phyloP scores from a whole-genome alignment of 2,797 vertebrate genomes.

The Crocodylus rhombifer region DNA sequence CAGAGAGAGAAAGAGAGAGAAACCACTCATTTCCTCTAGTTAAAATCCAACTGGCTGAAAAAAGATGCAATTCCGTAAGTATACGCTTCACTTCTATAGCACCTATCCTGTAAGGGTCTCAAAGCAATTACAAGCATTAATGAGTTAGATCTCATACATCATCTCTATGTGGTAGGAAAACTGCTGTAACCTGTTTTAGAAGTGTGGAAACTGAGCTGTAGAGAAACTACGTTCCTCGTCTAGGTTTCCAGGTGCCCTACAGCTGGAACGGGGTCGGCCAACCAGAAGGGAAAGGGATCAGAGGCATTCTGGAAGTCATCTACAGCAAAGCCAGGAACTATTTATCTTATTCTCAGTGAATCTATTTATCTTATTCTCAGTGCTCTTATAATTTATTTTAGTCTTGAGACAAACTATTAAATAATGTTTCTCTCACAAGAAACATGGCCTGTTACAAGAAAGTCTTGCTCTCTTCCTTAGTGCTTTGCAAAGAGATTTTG shows the following conservation, averaged over 20 bases:
- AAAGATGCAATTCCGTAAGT: neutral
- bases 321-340: neutral
- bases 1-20: neutral
- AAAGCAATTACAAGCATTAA: neutral
- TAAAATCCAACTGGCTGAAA: slow-evolving; percentile 44
- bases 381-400: neutral
- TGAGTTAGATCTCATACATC: neutral
- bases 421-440: neutral
- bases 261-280: neutral
- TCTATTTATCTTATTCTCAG: neutral
- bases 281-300: neutral
- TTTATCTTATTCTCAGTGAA: neutral
- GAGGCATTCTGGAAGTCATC: neutral
- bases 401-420: slow-evolving; percentile 4
- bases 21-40: slow-evolving; percentile 4
- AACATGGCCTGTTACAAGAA: neutral
- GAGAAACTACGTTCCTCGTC: neutral
- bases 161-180: neutral
- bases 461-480: neutral
- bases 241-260: neutral
- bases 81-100: neutral
- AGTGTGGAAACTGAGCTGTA: neutral
- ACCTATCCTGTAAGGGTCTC: neutral
- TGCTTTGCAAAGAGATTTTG: neutral
- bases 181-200: neutral